These are phyloP conservation scores for Thymallus thymallus DNA, from an alignment of 2,113 vertebrate genomes.

Conservation along the genomic window DNA sequence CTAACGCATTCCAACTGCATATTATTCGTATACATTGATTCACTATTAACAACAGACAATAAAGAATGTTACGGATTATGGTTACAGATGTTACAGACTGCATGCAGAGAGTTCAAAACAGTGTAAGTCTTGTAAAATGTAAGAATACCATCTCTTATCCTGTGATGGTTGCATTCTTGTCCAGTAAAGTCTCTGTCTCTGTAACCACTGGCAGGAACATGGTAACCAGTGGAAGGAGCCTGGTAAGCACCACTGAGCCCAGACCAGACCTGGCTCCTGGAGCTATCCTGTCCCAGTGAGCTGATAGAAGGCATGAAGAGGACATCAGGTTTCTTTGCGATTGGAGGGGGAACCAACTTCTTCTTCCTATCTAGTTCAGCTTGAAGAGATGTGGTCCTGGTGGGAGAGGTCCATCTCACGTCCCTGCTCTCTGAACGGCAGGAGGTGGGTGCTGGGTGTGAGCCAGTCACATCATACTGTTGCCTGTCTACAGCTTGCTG, in stretches of 20 bases:
- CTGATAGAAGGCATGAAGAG: conserved; percentile 65
- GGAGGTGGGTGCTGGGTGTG: conserved; percentile 15
- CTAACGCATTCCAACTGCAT: too few relatives aligned
- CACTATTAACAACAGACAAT: too few relatives aligned
- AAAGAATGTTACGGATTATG: not conserved
- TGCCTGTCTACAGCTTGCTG: conserved; percentile 2
- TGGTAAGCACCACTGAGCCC: not conserved
- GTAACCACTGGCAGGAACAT: too few relatives aligned
- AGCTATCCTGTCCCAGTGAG: not conserved
- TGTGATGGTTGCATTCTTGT: not conserved
- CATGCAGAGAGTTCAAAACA: not conserved
- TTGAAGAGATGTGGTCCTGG: conserved; percentile 22
- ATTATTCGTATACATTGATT: too few relatives aligned
- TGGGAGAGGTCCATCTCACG: conserved; percentile 22
- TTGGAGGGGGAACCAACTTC: conserved; percentile 77
- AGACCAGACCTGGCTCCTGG: not conserved
- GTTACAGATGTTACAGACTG: not conserved
- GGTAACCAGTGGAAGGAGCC: too few relatives aligned
- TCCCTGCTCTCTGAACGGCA: conserved; percentile 62
- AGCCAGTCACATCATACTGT: not conserved
- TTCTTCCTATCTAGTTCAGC: conserved; percentile 69
- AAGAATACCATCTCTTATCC: not conserved
- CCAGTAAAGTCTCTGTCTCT: not conserved
- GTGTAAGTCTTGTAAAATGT: not conserved
- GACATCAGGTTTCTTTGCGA: conserved; percentile 81